Percentiles rank a stretch among this genome's conserved stretches.
Evolutionary conservation across 2,888 invertebrate genomes (phyloP).

Genomic region (Drosophila kokeensis): DNA sequence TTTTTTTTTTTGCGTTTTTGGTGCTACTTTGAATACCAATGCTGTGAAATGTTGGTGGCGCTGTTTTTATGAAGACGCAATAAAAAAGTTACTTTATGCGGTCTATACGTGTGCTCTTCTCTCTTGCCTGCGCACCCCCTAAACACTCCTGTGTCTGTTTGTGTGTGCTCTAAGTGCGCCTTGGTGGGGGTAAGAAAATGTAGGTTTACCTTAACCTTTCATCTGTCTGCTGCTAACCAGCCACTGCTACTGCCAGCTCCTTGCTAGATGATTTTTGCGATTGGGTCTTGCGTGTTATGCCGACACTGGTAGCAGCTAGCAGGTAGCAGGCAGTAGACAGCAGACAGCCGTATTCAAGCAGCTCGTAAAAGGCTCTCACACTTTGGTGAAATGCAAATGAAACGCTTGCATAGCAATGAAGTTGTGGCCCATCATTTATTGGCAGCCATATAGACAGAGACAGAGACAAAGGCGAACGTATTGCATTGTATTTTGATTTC

Average conservation of each 20-base stretch:
- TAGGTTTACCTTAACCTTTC: conserved; percentile 67
- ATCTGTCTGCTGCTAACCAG: conserved; percentile 28
- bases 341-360: conserved; percentile 30
- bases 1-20: conserved; percentile 35
- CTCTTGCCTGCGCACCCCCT: neutral
- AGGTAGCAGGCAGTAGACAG: conserved; percentile 39
- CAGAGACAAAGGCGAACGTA: conserved; percentile 21
- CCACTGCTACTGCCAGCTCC: conserved; percentile 6
- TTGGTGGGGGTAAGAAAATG: conserved; percentile 72
- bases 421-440: conserved; percentile 43
- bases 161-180: conserved; percentile 65
- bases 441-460: conserved; percentile 16
- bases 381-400: conserved; percentile 58
- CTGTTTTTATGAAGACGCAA: conserved; percentile 74
- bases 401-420: conserved; percentile 62
- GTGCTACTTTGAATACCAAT: conserved; percentile 79
- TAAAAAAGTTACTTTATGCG: conserved; percentile 77
- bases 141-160: conserved; percentile 15
- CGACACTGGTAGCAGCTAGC: conserved; percentile 58
- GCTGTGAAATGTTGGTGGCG: conserved; percentile 64
- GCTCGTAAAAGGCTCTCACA: conserved; percentile 64
- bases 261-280: conserved; percentile 32
- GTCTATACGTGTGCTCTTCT: conserved; percentile 59
- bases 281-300: conserved; percentile 55
- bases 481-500: conserved; percentile 55